Evolutionary conservation across 2,888 invertebrate genomes (phyloP), one percentile per base, ranked within the genome.

Genomic region (Cryptus viduatorius): DNA sequence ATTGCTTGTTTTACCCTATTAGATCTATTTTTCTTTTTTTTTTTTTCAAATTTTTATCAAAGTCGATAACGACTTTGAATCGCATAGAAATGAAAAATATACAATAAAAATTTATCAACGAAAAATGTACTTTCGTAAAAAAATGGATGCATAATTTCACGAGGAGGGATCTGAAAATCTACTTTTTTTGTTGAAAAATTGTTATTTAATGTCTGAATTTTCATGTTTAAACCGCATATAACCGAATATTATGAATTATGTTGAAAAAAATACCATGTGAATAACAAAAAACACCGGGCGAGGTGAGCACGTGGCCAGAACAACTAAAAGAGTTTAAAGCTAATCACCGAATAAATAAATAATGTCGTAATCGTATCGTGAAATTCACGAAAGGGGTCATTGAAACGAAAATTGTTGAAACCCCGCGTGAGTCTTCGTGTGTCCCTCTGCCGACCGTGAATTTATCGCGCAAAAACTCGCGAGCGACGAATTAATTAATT

Each of bases 401-500:
- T 59, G 71, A 77, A 67, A 80, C 83, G 72, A 73, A 72, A 84
- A 72, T 16, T 61, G 64, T 37, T 64, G 44, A 37, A 37, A 42
- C 19, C 65, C 31, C 29, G 42, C 4, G 16, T 4, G 72, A 73
- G 37, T 37, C 4, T 37, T 37, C 37, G 37, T 37, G 37, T 8
- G 37, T 37, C 37, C 37, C 37, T 37, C 37, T 37, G 37, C 37
- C 37, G 37, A 37, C 37, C 37, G 37, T 37, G 37, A 75, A 86
- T 84, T 84, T 81, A 86, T 84, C 81, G 71, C 7, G 67, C 19
- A 37, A 37, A 37, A 76, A 78, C 73, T 61, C 61, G 69, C 37
- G 61, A 81, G 67, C 75, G 79, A 82, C 59, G 67, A 42, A 82
- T 79, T 85, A 82, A 85, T 85, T 82, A 82, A 76, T 82, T 82